Evolutionary conservation across 2,888 invertebrate genomes (phyloP), one percentile per base, ranked within the genome.

Genomic region (Hydriomena furcata): DNA sequence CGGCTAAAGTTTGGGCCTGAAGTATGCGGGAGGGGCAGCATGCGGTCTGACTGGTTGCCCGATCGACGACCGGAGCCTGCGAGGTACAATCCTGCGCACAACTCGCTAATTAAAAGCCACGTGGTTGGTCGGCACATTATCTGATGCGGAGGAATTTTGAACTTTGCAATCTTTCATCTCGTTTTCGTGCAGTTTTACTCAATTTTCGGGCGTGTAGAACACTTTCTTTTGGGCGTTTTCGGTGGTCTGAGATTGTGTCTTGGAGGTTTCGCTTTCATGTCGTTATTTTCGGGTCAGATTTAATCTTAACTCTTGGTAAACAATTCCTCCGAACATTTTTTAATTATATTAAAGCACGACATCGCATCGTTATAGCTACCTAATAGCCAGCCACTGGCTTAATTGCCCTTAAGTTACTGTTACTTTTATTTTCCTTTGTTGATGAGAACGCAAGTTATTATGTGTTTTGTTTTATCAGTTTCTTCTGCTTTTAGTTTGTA

Each of bases 51-150:
- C 89, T 86, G 89, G 88, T 88, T 87, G 87, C 74, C 64, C 88
- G 88, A 88, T 72, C 89, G 89, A 81, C 89, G 89, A 89, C 89
- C 88, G 88, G 82, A 82, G 86, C 81, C 86, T 79, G 87, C 71
- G 69, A 42, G 61, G 81, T 81, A 82, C 82, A 81, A 61, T 80
- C 76, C 67, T 58, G 77, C 55, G 60, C 72, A 71, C 70, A 77
- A 79, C 67, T 71, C 70, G 68, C 67, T 70, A 66, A 76, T 80
- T 77, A 68, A 72, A 69, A 66, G 54, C 71, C 81, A 82, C 79
- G 81, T 79, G 79, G 71, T 55, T 53, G 68, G 63, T 63, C 56
- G 48, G 30, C 25, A 49, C 49, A 31, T 31, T 59, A 73, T 75
- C 68, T 64, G 61, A 69, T 59, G 51, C 36, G 41, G 58, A 66